These are phyloP conservation scores for Nineta flava DNA, from an alignment of 2,888 invertebrate genomes.

Conservation along the genomic window DNA sequence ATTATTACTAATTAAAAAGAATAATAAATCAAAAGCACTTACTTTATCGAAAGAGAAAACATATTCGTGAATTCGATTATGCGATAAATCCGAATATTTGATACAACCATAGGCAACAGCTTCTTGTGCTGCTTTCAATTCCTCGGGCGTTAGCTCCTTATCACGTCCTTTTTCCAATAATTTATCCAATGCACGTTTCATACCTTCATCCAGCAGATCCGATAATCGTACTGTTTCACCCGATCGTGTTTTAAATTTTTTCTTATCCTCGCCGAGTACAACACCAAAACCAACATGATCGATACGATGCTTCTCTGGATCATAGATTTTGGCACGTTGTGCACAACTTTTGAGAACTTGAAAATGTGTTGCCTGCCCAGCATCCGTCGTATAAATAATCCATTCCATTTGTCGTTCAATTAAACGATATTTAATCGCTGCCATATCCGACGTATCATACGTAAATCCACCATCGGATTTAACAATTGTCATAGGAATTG, in stretches of 20 bases:
- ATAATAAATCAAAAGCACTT: too few species aligned
- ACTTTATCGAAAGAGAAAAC: slow-evolving; percentile 92
- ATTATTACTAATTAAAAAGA: too few species aligned
- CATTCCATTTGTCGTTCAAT: slow-evolving; percentile 76
- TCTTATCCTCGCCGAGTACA: slow-evolving; percentile 94
- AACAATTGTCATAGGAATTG: slow-evolving; percentile 82
- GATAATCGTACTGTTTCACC: slow-evolving; percentile 78
- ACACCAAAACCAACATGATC: slow-evolving; percentile 95
- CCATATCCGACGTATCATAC: slow-evolving; percentile 97
- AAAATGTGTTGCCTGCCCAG: slow-evolving; percentile 61
- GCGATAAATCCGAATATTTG: slow-evolving; percentile 92
- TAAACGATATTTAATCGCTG: slow-evolving; percentile 71
- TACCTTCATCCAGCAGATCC: slow-evolving; percentile 82
- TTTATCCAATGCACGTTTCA: slow-evolving; percentile 66
- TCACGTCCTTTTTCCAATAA: slow-evolving; percentile 76
- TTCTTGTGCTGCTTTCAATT: slow-evolving; percentile 69
- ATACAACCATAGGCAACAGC: slow-evolving; percentile 96
- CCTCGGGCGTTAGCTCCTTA: slow-evolving; percentile 62
- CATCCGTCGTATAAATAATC: slow-evolving; percentile 87
- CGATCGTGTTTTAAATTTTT: slow-evolving; percentile 96
- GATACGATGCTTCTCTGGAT: slow-evolving; percentile 45
- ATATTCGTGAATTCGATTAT: slow-evolving; percentile 86
- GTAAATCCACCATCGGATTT: slow-evolving; percentile 97
- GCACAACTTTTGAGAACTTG: slow-evolving; percentile 65
- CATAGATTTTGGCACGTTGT: slow-evolving; percentile 51